These are phyloP conservation scores for Fringilla coelebs DNA, from an alignment of 2,797 vertebrate genomes.

Conservation along the genomic window DNA sequence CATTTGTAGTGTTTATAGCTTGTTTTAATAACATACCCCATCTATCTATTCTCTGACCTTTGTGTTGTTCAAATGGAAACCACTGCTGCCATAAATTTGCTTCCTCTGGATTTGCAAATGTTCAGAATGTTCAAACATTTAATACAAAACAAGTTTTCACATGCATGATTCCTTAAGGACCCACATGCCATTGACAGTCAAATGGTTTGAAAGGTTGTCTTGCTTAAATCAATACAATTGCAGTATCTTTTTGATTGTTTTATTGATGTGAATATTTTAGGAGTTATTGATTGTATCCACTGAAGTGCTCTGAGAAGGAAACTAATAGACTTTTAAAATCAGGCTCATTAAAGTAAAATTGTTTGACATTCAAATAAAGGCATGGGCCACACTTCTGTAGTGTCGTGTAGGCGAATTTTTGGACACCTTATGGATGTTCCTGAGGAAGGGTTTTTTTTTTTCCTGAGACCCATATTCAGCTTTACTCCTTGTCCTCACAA, in stretches of 20 bases:
- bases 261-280: conserved; percentile 20
- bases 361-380: not conserved
- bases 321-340: not conserved
- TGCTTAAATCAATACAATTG: not conserved
- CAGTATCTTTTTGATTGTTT: not conserved
- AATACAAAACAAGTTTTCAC: not conserved
- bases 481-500: not conserved
- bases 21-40: conserved; percentile 7
- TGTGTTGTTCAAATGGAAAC: not conserved
- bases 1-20: not conserved
- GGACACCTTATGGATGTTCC: not conserved
- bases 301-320: not conserved
- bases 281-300: not conserved
- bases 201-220: not conserved
- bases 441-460: not conserved
- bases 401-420: not conserved
- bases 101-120: not conserved
- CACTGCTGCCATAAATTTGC: not conserved
- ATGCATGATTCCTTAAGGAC: not conserved
- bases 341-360: not conserved
- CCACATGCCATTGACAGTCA: not conserved
- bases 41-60: conserved; percentile 24
- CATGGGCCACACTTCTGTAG: not conserved
- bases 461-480: not conserved
- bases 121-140: not conserved